Evolutionary conservation across 1,140 invertebrate species (phyloP).

Genomic region (Drosophila subobscura): DNA sequence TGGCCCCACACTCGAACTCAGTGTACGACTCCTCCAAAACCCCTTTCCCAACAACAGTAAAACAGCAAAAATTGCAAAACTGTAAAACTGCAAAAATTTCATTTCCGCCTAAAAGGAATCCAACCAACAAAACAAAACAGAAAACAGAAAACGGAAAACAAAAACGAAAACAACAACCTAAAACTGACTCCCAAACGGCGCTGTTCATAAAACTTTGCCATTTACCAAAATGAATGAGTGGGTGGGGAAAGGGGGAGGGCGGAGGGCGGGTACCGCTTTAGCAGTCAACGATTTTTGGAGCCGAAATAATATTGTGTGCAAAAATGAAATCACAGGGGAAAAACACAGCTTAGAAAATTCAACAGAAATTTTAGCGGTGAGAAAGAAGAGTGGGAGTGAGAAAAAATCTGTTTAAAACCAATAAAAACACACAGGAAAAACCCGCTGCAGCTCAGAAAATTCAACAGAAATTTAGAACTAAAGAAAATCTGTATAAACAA

Average conservation of each 20-base stretch:
- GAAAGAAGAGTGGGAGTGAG: too few relatives aligned
- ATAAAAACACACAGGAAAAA: too few relatives aligned
- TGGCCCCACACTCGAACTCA: constrained; percentile 37
- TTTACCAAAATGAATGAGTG: constrained; percentile 49
- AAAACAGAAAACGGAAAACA: constrained; percentile 48
- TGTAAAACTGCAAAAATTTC: constrained; percentile 62
- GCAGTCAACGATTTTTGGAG: constrained; percentile 47
- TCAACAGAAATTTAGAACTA: too few relatives aligned
- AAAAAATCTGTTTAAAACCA: too few relatives aligned
- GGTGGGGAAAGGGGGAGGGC: background rate
- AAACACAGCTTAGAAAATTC: constrained; percentile 5
- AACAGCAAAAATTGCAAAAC: constrained; percentile 40
- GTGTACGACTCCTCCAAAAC: constrained; percentile 10
- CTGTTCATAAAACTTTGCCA: constrained; percentile 61
- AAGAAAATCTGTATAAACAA: background rate
- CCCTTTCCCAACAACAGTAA: constrained; percentile 14
- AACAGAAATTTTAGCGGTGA: too few relatives aligned
- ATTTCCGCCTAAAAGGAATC: constrained; percentile 56
- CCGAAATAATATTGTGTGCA: constrained; percentile 40
- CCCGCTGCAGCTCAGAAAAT: too few relatives aligned
- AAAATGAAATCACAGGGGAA: constrained; percentile 9
- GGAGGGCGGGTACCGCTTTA: background rate
- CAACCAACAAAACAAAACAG: constrained; percentile 16
- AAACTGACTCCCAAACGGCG: constrained; percentile 50
- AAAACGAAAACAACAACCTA: constrained; percentile 43